Evolutionary conservation across 2,888 invertebrate genomes (phyloP).

Genomic region (Timandra comae): DNA sequence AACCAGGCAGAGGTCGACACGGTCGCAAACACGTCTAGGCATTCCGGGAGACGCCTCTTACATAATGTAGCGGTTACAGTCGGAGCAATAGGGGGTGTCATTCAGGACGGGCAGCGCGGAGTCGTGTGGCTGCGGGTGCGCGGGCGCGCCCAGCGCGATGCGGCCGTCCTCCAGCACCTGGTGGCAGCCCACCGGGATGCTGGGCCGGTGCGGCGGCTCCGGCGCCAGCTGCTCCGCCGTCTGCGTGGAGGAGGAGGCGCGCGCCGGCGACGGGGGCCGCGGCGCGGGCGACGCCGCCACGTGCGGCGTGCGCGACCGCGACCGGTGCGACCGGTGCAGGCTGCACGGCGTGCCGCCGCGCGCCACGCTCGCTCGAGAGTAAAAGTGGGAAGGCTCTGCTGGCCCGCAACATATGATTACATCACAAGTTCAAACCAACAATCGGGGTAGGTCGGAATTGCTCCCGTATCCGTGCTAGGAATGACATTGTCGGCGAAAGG

Average conservation of each 20-base stretch:
- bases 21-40: constrained; percentile 73
- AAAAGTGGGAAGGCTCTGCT: constrained; percentile 79
- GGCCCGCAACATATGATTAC: constrained; percentile 54
- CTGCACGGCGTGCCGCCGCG: constrained; percentile 81
- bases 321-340: constrained; percentile 69
- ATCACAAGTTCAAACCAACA: constrained; percentile 25
- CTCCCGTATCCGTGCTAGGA: background rate
- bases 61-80: constrained; percentile 92
- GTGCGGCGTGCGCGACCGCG: constrained; percentile 62
- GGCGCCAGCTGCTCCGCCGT: constrained; percentile 49
- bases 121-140: constrained; percentile 39
- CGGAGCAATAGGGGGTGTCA: constrained; percentile 84
- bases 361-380: constrained; percentile 86
- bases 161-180: constrained; percentile 69
- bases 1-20: constrained; percentile 70
- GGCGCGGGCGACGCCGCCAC: constrained; percentile 59
- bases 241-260: constrained; percentile 63
- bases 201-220: constrained; percentile 60
- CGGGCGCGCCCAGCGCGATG: constrained; percentile 62
- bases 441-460: constrained; percentile 20
- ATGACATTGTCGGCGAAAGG: background rate
- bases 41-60: constrained; percentile 79
- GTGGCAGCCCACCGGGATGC: constrained; percentile 75
- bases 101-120: constrained; percentile 64
- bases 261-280: constrained; percentile 28